Evolutionary conservation across 2,888 invertebrate genomes (phyloP).

Genomic region (Magallana nippona): DNA sequence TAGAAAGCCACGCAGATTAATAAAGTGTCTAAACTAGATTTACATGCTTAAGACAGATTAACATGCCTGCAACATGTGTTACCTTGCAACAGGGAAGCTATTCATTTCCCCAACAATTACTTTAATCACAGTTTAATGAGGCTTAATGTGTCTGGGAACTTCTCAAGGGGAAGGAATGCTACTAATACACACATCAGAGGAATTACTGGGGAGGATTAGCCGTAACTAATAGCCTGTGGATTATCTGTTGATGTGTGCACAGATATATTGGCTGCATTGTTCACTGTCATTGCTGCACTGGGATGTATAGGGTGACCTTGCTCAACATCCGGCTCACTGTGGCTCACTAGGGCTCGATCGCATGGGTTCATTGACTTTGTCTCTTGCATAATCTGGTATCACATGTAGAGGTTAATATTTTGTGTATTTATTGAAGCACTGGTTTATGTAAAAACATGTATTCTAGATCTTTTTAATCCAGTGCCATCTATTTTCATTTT

Average conservation of each 20-base stretch:
- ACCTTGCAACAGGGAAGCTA: slow-evolving; percentile 5
- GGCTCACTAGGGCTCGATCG: background rate
- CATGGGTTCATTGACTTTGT: background rate
- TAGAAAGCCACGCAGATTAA: background rate
- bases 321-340: background rate
- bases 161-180: background rate
- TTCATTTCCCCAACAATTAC: slow-evolving; percentile 33
- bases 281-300: background rate
- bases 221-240: background rate
- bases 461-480: too few relatives aligned
- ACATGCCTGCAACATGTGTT: slow-evolving; percentile 26
- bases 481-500: too few relatives aligned
- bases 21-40: background rate
- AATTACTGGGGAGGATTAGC: slow-evolving; percentile 6
- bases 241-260: slow-evolving; percentile 11
- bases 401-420: background rate
- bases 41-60: slow-evolving; percentile 26
- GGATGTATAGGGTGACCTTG: background rate
- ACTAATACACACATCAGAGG: background rate
- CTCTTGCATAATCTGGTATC: background rate
- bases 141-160: slow-evolving; percentile 22
- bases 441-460: background rate
- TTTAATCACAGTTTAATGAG: slow-evolving; percentile 32
- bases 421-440: background rate
- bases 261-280: background rate